Evolutionary conservation across 2,113 vertebrate genomes (phyloP), one percentile per base, ranked within the genome.

Genomic region (Leucopsar rothschildi): DNA sequence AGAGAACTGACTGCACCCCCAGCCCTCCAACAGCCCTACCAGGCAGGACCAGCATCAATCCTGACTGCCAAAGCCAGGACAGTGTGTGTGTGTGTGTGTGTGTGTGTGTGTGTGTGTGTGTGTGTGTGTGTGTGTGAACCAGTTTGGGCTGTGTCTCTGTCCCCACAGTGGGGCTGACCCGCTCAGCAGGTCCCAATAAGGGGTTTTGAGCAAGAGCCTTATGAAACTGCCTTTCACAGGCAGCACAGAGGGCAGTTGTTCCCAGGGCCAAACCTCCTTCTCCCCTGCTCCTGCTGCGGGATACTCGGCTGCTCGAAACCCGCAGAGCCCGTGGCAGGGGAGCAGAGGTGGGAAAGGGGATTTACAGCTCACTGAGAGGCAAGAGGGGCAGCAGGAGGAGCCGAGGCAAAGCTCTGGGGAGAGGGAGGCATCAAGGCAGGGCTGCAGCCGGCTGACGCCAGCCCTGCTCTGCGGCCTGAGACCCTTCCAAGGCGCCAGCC

Each of bases 241-340:
- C 96, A 79, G 78, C 75, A 97, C 97, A 98, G 95, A 97, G 89
- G 60, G 3, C 9, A 8, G 76, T 93, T 98, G 97, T 97, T 97
- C 88, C 79, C 52, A 0, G 78, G 95, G 90, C 96, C 93, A 93
- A 96, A 44, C 21, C 82, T 94, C 76, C 79, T 89, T 66, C 77
- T 60, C 55, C 81, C 68, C 77, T 1, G 50, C 82, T 83, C 87
- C 89, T 45, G 88, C 78, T 52, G 21, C 17, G 55, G 94, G 95
- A 83, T n/a, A 7, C 92, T 80, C 24, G 4, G 86, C 92, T 57
- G 84, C 76, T 86, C 20, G 2, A 44, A 96, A 55, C 81, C 96
- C 69, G 18, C 66, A 19, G 89, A 88, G 94, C 61, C 94, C 5
- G 14, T 6, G 60, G 82, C 5, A 11, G 11, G 83, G 79, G 83